Base-by-base conservation (phyloP, 1,140 invertebrate genomes). In the Idris sp. region DNA sequence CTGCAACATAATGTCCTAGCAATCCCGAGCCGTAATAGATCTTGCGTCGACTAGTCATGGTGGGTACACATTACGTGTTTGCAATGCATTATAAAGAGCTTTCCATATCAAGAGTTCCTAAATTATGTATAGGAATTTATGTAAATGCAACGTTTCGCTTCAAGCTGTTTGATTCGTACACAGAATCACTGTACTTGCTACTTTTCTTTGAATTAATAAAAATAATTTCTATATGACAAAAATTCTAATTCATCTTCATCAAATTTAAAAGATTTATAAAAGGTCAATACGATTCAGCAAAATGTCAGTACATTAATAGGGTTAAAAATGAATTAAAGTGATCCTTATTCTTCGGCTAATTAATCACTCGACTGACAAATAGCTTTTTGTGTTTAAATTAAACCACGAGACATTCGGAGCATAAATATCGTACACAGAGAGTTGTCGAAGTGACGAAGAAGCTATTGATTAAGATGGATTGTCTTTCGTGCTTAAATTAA, bases 11-110 rank as follows among this genome's bases (percentile, higher is more conserved):
- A 81, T 81, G 79, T 77, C 65, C 74, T 65, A 61, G 73, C 75
- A 80, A 81, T 80, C 48, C 65, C 54, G 25, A 73, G 26, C 69
- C 65, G 74, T 79, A 81, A 81, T 83, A 83, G 79, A 81, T 73
- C 74, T 69, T 33, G 36, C 48, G 38, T 51, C 30, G 16, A 28
- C 41, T 28, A 31, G 58, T 69, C 71, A 74, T 71, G 62, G 48
- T 62, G 6, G 13, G 49, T 61, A 67, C 44, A 59, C 54, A 44
- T 26, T 40, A 40, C 16, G 48, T 28, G 44, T 31, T 46, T 25
- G 31, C 22, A 11, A 76, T 78, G 64, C 67, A 75, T 78, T 78
- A 74, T 18, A 15, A 59, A 30, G 48, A 62, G 58, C 59, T 74
- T 69, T 59, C 65, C 65, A 69, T 69, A 69, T 68, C 53, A 58